phyloP scores from a whole-genome alignment of 2,888 invertebrate genomes.

The Cheilosia vernalis region DNA sequence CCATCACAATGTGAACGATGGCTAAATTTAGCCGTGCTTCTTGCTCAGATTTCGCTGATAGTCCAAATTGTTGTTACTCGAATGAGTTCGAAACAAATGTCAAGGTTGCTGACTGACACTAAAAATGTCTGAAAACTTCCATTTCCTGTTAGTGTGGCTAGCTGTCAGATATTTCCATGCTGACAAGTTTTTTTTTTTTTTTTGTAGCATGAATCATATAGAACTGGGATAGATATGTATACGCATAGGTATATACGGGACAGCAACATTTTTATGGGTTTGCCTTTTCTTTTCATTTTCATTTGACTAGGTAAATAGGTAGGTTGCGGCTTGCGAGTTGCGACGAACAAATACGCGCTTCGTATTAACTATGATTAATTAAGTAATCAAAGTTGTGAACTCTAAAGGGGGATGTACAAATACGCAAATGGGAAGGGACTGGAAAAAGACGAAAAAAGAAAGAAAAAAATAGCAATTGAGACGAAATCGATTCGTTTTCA shows the following conservation, averaged over 20 bases:
- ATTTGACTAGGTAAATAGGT: not conserved
- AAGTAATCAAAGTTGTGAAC: conserved; percentile 30
- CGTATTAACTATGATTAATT: conserved; percentile 45
- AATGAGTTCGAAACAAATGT: conserved; percentile 39
- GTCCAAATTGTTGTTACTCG: conserved; percentile 13
- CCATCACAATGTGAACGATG: conserved; percentile 9
- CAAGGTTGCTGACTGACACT: conserved; percentile 31
- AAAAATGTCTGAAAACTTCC: conserved; percentile 7
- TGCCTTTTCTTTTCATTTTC: not conserved
- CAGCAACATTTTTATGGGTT: not conserved
- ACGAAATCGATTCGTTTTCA: conserved; percentile 31
- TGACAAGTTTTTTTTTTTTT: conserved; percentile 9
- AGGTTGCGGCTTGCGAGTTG: not conserved
- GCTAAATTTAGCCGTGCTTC: conserved; percentile 59
- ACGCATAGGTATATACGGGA: not conserved
- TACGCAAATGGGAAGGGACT: not conserved
- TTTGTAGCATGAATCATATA: conserved; percentile 16
- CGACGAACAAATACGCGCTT: conserved; percentile 5
- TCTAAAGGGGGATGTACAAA: not conserved
- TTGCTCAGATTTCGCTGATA: conserved; percentile 58
- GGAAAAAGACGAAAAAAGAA: not conserved
- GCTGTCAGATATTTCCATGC: conserved; percentile 8
- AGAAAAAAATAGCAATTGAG: conserved; percentile 22
- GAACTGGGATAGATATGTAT: not conserved
- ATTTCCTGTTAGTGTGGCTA: conserved; percentile 29